These are phyloP conservation scores for Pseudomyrmex gracilis DNA, from an alignment of 1,140 invertebrate genomes.

Conservation along the genomic window DNA sequence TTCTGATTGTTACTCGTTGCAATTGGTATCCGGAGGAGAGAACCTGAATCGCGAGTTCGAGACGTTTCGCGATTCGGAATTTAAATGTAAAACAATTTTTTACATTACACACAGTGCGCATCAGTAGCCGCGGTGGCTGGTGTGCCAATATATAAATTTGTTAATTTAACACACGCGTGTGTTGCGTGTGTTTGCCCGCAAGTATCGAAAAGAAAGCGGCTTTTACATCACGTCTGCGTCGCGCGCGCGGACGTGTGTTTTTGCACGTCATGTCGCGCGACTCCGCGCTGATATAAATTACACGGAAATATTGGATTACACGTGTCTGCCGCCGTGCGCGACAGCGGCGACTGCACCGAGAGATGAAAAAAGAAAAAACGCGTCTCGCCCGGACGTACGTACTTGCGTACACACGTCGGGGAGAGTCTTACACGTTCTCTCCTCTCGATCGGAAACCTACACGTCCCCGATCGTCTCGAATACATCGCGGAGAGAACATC, in stretches of 20 bases:
- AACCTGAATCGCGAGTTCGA: no score
- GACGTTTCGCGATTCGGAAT: no score
- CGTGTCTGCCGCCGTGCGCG: conserved; percentile 42
- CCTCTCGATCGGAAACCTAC: not conserved
- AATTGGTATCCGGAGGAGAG: no score
- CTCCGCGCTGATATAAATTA: conserved; percentile 70
- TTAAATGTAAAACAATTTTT: no score
- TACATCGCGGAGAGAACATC: conserved; percentile 4
- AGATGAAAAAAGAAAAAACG: conserved; percentile 10
- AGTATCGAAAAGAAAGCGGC: not conserved
- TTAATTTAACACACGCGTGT: not conserved
- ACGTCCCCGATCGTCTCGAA: conserved; percentile 9
- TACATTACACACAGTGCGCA: no score
- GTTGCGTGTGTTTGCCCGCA: not conserved
- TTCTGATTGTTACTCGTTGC: no score
- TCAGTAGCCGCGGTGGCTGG: no score
- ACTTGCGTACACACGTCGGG: no score
- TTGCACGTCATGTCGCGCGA: conserved; percentile 6
- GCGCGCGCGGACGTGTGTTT: conserved; percentile 23
- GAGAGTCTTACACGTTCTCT: not conserved
- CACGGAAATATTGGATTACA: conserved; percentile 76
- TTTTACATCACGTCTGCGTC: conserved; percentile 2
- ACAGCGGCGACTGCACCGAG: conserved; percentile 18
- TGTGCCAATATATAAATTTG: not conserved
- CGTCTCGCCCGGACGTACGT: not conserved